Base-by-base conservation (phyloP, 2,888 invertebrate genomes). In the Pristionchus exspectatus region DNA sequence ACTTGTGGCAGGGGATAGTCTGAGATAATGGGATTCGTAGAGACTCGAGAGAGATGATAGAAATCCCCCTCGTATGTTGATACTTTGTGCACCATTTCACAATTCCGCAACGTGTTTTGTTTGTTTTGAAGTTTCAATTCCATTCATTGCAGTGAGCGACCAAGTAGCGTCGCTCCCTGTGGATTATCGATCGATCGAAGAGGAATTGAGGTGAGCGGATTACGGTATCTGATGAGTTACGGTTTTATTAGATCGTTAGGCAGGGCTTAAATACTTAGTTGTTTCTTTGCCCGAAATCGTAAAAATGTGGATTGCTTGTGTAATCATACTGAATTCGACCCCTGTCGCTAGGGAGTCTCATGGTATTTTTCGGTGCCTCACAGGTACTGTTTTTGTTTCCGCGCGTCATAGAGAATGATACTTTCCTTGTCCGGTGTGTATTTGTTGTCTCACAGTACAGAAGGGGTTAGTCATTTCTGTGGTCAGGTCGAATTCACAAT, bases 401-500 rank as follows among this genome's bases (percentile, higher is more conserved):
- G 63, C n/a, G 5, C 63, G n/a, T 63, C 63, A 63, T 63, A 63
- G 63, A n/a, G n/a, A n/a, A 63, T n/a, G 69, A 30, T 33, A 69
- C 27, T 69, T 27, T 69, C 69, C 30, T 69, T 69, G 30, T 27
- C n/a, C 30, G 69, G 9, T 12, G 30, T 27, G 4, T 63, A n/a
- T n/a, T n/a, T 74, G 30, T 74, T 74, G 74, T 16, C 38, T 5
- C 74, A 30, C 30, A 44, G 38, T 74, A 38, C 74, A 74, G 74
- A 10, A 18, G 7, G 10, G 21, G 21, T 74, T 74, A 74, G 74
- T 74, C 74, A 74, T 9, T 5, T 33, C 50, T 27, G n/a, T 44
- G n/a, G 24, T 44, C 54, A 81, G 50, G 44, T 81, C 14, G 50
- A 81, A 81, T 81, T 81, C 81, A 54, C 27, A 81, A 81, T 81